Conservation (phyloP, 2,888 invertebrate species). For the Adineta ricciae region DNA sequence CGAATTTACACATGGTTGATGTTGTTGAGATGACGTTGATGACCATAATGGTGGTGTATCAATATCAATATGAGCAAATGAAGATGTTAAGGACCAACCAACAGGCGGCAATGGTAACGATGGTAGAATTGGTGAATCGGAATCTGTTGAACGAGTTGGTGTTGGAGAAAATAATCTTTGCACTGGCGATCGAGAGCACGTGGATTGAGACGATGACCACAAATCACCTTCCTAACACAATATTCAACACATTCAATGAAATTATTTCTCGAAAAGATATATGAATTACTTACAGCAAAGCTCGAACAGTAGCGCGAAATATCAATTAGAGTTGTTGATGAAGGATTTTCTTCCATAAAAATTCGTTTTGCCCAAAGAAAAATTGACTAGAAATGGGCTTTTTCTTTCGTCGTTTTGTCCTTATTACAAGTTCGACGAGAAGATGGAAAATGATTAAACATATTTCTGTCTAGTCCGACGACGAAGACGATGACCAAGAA, state of each 20-base stretch:
- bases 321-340: not conserved
- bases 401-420: not conserved
- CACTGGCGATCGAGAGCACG: not conserved
- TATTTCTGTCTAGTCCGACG: not conserved
- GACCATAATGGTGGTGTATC: not conserved
- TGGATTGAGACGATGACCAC: not conserved
- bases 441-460: not conserved
- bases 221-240: not conserved
- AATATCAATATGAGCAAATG: not conserved
- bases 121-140: not conserved
- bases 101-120: not conserved
- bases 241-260: not conserved
- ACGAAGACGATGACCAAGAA: not conserved
- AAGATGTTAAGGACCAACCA: not conserved
- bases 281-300: not conserved
- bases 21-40: not conserved
- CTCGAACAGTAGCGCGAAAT: constrained; percentile 7
- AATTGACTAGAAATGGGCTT: not conserved
- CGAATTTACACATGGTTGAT: not conserved
- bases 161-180: not conserved
- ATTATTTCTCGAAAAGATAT: not conserved
- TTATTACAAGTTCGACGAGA: not conserved
- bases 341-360: not conserved
- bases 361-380: not conserved
- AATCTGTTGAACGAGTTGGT: not conserved